Conservation (phyloP, 2,797 vertebrate genomes). For the Tangara arthus region DNA sequence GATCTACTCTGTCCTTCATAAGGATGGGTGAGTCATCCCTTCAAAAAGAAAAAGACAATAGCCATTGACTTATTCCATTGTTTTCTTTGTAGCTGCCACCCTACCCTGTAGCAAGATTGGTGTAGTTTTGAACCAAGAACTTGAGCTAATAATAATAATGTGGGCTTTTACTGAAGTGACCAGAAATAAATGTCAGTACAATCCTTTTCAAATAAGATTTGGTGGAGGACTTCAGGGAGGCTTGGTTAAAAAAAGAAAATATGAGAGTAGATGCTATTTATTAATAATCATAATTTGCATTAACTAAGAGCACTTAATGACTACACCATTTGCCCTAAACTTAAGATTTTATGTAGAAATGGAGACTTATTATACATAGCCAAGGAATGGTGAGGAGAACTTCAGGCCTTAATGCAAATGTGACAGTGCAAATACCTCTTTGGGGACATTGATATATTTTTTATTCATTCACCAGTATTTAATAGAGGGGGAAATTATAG, state of each 20-base stretch:
- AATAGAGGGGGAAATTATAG: background rate
- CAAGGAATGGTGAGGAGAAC: background rate
- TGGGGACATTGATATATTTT: background rate
- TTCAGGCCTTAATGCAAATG: background rate
- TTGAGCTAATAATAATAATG: background rate
- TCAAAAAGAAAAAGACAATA: background rate
- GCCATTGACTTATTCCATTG: background rate
- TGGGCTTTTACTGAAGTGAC: background rate
- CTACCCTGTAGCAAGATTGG: background rate
- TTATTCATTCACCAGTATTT: background rate
- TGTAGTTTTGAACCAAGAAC: background rate
- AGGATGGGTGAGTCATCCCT: background rate
- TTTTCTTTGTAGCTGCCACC: background rate
- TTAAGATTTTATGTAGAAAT: background rate
- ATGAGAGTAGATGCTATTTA: background rate
- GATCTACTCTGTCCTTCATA: background rate
- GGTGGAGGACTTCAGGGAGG: background rate
- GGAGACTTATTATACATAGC: fast-evolving
- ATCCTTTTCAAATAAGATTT: background rate
- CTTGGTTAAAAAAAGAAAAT: background rate
- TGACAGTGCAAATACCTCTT: background rate
- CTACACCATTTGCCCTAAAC: background rate
- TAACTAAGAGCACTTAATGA: background rate
- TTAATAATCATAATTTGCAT: background rate
- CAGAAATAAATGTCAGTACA: background rate